A percentile compares a stretch with the other conserved stretches of the same genome.
These are phyloP conservation scores for Axis porcinus DNA, from an alignment of 2,113 vertebrate genomes.

Conservation along the genomic window DNA sequence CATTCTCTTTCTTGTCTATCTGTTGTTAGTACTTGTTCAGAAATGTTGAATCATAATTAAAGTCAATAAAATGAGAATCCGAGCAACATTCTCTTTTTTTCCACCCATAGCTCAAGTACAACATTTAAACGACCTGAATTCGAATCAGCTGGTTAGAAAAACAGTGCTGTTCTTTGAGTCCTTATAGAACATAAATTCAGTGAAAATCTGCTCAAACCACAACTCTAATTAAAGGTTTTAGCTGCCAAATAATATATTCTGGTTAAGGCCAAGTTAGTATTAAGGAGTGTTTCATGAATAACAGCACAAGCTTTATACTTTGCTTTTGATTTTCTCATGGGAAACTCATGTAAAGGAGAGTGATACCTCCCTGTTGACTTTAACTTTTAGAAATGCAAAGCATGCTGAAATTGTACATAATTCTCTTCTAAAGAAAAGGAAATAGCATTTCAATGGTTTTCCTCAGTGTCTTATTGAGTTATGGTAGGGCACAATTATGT, in stretches of 20 bases:
- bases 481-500: constrained; percentile 88
- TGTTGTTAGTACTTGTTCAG: background rate
- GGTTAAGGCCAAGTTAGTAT: constrained; percentile 81
- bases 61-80: constrained; percentile 19
- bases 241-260: constrained; percentile 82
- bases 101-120: background rate
- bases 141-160: constrained; percentile 72
- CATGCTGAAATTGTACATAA: constrained; percentile 90
- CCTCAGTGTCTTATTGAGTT: constrained; percentile 92
- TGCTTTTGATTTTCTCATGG: constrained; percentile 87
- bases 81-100: background rate
- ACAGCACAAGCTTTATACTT: constrained; percentile 87
- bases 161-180: constrained; percentile 69
- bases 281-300: constrained; percentile 85
- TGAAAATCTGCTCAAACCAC: constrained; percentile 80
- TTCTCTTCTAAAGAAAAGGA: constrained; percentile 92
- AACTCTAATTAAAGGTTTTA: constrained; percentile 81
- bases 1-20: background rate
- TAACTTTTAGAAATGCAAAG: constrained; percentile 86
- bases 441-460: constrained; percentile 93
- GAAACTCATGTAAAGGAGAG: constrained; percentile 89
- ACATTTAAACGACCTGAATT: constrained; percentile 71
- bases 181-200: constrained; percentile 73
- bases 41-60: constrained; percentile 36
- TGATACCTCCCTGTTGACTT: constrained; percentile 89